Conservation (phyloP, 2,888 invertebrate genomes). For the Syrphus vitripennis region DNA sequence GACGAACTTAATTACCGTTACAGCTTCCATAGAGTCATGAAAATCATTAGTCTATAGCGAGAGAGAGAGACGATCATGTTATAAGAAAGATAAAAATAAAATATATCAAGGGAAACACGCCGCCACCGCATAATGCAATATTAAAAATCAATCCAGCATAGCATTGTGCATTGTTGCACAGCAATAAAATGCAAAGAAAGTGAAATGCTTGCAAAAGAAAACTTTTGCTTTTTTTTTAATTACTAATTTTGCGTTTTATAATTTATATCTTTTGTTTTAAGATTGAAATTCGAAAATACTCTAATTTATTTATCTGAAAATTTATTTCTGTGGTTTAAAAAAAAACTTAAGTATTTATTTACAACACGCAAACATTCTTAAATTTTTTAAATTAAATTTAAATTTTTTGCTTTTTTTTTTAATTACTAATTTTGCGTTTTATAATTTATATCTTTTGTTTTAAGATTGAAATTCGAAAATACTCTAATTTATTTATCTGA, state of each 20-base stretch:
- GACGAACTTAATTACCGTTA: background rate
- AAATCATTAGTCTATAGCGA: background rate
- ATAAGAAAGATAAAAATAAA: background rate
- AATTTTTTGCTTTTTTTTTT: conserved; percentile 33
- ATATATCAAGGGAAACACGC: conserved; percentile 11
- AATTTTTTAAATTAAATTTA: too few relatives aligned
- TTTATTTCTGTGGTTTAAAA: too few relatives aligned
- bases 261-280: conserved; percentile 1
- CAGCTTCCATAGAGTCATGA: conserved; percentile 1
- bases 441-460: conserved; percentile 4
- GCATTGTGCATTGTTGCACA: conserved; percentile 51
- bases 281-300: background rate
- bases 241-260: conserved; percentile 22
- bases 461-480: background rate
- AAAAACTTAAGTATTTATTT: too few relatives aligned
- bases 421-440: conserved; percentile 17
- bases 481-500: too few relatives aligned
- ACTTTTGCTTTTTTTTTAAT: conserved; percentile 29
- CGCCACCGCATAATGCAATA: too few relatives aligned
- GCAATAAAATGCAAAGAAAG: conserved; percentile 39
- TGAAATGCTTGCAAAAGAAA: conserved; percentile 28
- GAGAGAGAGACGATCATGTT: background rate
- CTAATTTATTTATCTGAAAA: too few relatives aligned
- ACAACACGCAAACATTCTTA: too few relatives aligned
- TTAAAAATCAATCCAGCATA: conserved; percentile 51